Percentiles rank a stretch among this genome's conserved stretches.
Conservation (phyloP, 2,113 vertebrate genomes). For the Bolborhynchus lineola region DNA sequence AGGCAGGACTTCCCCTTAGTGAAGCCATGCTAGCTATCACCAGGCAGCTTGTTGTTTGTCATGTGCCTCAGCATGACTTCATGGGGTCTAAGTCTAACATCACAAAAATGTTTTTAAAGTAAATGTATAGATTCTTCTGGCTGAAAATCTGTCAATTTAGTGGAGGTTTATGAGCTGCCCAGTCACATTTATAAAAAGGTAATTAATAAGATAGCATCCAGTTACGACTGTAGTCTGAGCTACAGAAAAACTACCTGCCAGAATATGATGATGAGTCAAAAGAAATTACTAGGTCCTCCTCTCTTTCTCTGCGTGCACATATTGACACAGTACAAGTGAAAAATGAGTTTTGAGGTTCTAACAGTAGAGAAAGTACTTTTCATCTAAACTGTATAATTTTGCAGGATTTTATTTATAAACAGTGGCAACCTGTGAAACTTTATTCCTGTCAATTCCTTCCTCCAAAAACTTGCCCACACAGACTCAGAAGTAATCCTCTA, state of each 20-base stretch:
- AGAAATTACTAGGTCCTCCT: background rate
- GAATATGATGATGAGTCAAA: background rate
- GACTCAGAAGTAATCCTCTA: conserved; percentile 40
- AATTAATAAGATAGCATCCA: background rate
- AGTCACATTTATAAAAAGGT: background rate
- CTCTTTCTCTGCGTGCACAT: background rate
- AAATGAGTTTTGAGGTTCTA: background rate
- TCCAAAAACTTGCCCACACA: background rate
- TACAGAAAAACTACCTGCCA: background rate
- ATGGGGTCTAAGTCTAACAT: background rate
- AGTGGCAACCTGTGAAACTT: background rate
- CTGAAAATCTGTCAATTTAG: background rate
- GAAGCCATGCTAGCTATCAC: too few relatives aligned
- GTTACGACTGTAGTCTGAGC: background rate
- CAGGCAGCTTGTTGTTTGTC: too few relatives aligned
- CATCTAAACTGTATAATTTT: background rate
- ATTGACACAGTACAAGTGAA: background rate
- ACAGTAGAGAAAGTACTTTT: background rate
- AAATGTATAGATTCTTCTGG: background rate
- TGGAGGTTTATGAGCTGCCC: background rate
- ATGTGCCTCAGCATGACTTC: too few relatives aligned
- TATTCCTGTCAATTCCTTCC: background rate
- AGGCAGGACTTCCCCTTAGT: too few relatives aligned
- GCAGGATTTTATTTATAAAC: background rate
- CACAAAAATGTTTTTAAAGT: background rate